phyloP scores from a whole-genome alignment of 2,888 invertebrate genomes.

The Hypercompe scribonia region DNA sequence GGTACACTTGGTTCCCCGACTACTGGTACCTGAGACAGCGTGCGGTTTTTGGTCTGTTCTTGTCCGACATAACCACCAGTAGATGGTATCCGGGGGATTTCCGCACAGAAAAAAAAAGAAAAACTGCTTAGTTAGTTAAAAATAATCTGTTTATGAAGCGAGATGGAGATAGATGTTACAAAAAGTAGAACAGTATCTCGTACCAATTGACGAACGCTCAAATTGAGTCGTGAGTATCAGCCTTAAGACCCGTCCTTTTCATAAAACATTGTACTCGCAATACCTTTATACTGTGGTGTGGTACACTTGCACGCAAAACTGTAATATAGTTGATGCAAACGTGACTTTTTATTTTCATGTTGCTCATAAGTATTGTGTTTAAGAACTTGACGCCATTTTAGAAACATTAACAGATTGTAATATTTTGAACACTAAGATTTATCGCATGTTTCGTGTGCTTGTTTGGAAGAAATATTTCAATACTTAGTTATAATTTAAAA shows the following conservation, averaged over 20 bases:
- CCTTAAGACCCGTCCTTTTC: slow-evolving; percentile 40
- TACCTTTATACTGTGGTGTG: background rate
- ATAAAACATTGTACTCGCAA: slow-evolving; percentile 18
- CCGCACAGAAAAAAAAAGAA: too few relatives aligned
- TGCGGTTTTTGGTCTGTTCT: too few relatives aligned
- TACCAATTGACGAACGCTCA: background rate
- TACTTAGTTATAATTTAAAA: too few relatives aligned
- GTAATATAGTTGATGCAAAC: slow-evolving; percentile 29
- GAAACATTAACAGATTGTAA: slow-evolving; percentile 30
- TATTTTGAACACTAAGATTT: background rate
- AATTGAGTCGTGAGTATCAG: slow-evolving; percentile 5
- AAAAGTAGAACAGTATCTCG: background rate
- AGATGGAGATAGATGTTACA: too few relatives aligned
- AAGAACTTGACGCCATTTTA: slow-evolving; percentile 27
- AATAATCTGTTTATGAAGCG: too few relatives aligned
- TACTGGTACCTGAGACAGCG: too few relatives aligned
- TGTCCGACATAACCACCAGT: too few relatives aligned
- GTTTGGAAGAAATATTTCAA: background rate
- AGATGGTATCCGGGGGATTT: too few relatives aligned
- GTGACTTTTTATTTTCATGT: slow-evolving; percentile 20
- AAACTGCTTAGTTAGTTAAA: too few relatives aligned
- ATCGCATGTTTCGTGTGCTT: background rate
- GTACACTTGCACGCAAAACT: slow-evolving; percentile 27
- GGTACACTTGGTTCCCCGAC: too few relatives aligned
- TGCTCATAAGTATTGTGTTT: slow-evolving; percentile 21